Evolutionary conservation across 2,797 vertebrate genomes (phyloP).

Genomic region (Danio choprae): DNA sequence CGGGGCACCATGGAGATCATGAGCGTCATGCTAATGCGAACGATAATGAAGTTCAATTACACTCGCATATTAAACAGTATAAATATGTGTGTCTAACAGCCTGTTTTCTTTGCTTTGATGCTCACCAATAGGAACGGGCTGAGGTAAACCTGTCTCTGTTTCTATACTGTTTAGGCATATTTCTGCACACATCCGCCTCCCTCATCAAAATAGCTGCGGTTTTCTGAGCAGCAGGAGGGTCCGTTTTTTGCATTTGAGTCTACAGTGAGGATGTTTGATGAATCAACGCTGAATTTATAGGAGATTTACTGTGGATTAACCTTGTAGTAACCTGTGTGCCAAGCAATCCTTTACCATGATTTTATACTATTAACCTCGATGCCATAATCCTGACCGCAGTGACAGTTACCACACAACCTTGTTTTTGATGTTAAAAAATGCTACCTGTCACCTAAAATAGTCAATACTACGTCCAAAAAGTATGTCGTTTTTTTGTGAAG

Average conservation of each 20-base stretch:
- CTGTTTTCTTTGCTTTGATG: conserved; percentile 56
- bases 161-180: background rate
- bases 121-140: conserved; percentile 70
- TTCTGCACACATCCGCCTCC: conserved; percentile 17
- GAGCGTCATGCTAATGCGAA: conserved; percentile 4
- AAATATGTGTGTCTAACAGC: conserved; percentile 19
- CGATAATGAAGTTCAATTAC: conserved; percentile 21
- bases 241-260: background rate
- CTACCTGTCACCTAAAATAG: conserved; percentile 11
- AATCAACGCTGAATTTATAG: conserved; percentile 28
- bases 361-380: conserved; percentile 40
- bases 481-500: too few relatives aligned
- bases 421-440: background rate
- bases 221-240: conserved; percentile 19
- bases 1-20: conserved; percentile 31
- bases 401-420: background rate
- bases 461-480: too few relatives aligned
- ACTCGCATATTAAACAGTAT: conserved; percentile 1
- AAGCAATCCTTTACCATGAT: conserved; percentile 33
- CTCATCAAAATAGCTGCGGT: background rate
- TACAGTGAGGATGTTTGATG: conserved; percentile 8
- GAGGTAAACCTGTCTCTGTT: conserved; percentile 68
- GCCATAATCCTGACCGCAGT: conserved; percentile 30
- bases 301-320: conserved; percentile 48
- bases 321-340: conserved; percentile 43